Evolutionary conservation across 2,797 vertebrate species (phyloP).

Genomic region (Tokudaia tokunoshimensis): DNA sequence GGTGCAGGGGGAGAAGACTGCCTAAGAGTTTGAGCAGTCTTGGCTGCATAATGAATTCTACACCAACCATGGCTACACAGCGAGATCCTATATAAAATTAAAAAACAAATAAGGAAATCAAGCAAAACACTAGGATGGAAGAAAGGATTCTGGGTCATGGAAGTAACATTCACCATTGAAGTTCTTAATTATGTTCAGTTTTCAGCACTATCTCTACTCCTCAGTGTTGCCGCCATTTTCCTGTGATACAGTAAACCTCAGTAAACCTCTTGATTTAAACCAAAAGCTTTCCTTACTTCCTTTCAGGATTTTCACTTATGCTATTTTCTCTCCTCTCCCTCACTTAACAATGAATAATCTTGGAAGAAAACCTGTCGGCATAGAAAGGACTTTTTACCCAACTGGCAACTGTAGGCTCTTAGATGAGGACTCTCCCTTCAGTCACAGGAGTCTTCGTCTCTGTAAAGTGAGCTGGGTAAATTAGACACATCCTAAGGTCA

Average conservation of each 20-base stretch:
- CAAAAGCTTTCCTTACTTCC: neutral
- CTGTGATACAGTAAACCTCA: neutral
- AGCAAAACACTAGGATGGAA: neutral
- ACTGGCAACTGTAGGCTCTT: neutral
- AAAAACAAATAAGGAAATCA: neutral
- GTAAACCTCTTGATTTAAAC: neutral
- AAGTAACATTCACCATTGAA: neutral
- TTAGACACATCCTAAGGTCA: slow-evolving; percentile 19
- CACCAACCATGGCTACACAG: neutral
- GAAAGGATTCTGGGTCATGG: neutral
- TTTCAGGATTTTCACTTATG: neutral
- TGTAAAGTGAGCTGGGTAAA: slow-evolving; percentile 63
- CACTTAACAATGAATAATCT: neutral
- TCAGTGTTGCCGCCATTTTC: neutral
- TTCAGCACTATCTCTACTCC: slow-evolving; percentile 4
- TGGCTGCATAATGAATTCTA: neutral
- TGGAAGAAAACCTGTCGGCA: neutral
- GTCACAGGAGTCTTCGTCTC: neutral
- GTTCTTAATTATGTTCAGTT: slow-evolving; percentile 21
- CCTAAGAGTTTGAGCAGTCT: neutral
- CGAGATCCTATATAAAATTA: neutral
- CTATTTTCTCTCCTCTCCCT: neutral
- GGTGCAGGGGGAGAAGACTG: neutral
- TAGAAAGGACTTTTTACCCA: neutral
- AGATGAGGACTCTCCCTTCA: neutral